A percentile compares a stretch with the other conserved stretches of the same genome.
phyloP scores from a whole-genome alignment of 1,140 invertebrate genomes.

The Gonioctena quinquepunctata region DNA sequence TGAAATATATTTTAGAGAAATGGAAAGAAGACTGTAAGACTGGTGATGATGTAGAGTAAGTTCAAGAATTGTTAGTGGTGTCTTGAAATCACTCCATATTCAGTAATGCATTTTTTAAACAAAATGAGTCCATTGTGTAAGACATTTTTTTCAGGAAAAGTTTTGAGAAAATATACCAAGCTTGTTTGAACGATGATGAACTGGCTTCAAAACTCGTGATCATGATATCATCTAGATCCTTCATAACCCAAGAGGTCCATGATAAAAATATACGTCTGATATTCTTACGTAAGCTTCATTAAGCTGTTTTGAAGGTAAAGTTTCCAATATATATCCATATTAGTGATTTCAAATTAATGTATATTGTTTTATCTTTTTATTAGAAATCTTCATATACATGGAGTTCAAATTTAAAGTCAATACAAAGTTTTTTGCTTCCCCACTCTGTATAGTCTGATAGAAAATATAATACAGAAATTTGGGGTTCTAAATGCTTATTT shows the following conservation, averaged over 20 bases:
- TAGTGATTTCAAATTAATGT: too few relatives aligned
- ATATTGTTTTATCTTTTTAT: too few relatives aligned
- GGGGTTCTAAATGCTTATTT: too few relatives aligned
- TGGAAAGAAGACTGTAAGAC: slow-evolving; percentile 39
- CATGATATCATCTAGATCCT: slow-evolving; percentile 29
- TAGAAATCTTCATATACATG: too few relatives aligned
- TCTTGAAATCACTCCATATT: too few relatives aligned
- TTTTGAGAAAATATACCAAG: slow-evolving; percentile 30
- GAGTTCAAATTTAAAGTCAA: too few relatives aligned
- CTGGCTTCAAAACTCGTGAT: slow-evolving; percentile 31
- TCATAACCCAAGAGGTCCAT: slow-evolving; percentile 33
- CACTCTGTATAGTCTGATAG: too few relatives aligned
- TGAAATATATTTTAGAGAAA: slow-evolving; percentile 41
- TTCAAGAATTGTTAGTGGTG: slow-evolving; percentile 5
- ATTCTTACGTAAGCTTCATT: slow-evolving; percentile 33
- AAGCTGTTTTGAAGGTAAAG: slow-evolving; percentile 35
- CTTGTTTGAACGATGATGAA: slow-evolving; percentile 29
- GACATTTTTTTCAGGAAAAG: slow-evolving; percentile 34
- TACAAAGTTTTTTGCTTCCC: too few relatives aligned
- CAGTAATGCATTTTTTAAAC: too few relatives aligned
- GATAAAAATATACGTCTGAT: slow-evolving; percentile 31
- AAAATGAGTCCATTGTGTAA: too few relatives aligned
- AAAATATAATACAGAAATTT: too few relatives aligned
- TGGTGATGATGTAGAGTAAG: slow-evolving; percentile 43
- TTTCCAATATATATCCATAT: not conserved